A percentile compares a stretch with the other conserved stretches of the same genome.
Evolutionary conservation across 2,888 invertebrate species (phyloP).

Genomic region (Cylindroiulus punctatus): DNA sequence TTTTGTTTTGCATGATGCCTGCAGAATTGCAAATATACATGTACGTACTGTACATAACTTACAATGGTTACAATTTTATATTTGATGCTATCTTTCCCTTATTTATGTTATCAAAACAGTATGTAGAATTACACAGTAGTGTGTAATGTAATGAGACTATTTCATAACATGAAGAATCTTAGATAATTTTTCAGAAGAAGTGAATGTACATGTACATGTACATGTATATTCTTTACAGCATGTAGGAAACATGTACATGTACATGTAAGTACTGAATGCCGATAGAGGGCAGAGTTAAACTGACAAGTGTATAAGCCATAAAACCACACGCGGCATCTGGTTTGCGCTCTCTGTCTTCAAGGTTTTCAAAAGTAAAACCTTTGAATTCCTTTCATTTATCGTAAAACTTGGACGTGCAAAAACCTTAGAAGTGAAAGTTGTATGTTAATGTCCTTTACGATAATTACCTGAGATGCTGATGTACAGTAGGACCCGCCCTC

Average conservation of each 20-base stretch:
- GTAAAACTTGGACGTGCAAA: not conserved
- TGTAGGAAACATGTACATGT: not conserved
- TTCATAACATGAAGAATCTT: no score
- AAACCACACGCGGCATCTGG: not conserved
- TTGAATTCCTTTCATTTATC: not conserved
- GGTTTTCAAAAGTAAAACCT: not conserved
- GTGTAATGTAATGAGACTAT: no score
- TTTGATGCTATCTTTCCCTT: no score
- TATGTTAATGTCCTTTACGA: conserved; percentile 8
- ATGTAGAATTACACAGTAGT: no score
- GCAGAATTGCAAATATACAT: no score
- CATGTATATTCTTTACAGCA: no score
- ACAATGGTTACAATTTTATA: no score
- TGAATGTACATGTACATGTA: no score
- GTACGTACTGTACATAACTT: no score
- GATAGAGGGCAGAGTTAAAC: no score
- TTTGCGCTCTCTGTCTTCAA: not conserved
- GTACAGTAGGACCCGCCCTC: conserved; percentile 20
- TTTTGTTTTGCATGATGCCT: not conserved
- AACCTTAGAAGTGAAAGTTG: not conserved
- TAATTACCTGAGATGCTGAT: not conserved
- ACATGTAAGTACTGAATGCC: not conserved
- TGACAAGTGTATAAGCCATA: not conserved
- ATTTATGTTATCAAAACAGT: no score
- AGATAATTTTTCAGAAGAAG: no score